Percentiles rank a stretch among this genome's conserved stretches.
Conservation (phyloP, 2,888 invertebrate genomes). For the Meiosimyza platycephala region DNA sequence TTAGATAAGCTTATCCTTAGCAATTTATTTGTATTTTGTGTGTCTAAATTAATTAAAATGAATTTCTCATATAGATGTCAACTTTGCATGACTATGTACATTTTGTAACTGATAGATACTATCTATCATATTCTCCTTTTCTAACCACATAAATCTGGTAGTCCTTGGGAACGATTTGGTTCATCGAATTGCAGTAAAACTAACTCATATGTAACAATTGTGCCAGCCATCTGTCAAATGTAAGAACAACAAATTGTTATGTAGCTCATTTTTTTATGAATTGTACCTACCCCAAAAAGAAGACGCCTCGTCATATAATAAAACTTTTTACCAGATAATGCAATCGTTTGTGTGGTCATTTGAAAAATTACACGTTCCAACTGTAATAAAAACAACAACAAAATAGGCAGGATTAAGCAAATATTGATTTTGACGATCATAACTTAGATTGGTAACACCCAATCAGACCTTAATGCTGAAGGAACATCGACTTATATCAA, state of each 20-base stretch:
- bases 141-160: conserved; percentile 57
- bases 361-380: conserved; percentile 72
- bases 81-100: too few species aligned
- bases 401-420: not conserved
- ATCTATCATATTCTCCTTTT: conserved; percentile 14
- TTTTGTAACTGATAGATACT: too few species aligned
- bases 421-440: too few species aligned
- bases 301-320: conserved; percentile 72
- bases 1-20: too few species aligned
- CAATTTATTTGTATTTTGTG: conserved; percentile 25
- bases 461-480: too few species aligned
- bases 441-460: too few species aligned
- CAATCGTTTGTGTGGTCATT: conserved; percentile 70
- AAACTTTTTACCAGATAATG: conserved; percentile 73
- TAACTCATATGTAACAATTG: conserved; percentile 75
- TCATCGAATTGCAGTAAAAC: conserved; percentile 74
- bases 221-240: conserved; percentile 70
- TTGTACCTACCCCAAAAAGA: conserved; percentile 70
- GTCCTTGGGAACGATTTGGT: conserved; percentile 58
- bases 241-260: too few species aligned
- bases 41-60: not conserved
- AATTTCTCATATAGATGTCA: too few species aligned
- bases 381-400: conserved; percentile 59
- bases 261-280: not conserved
- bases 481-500: too few species aligned